Base-by-base conservation (phyloP, 23 tunicate genomes). In the Clavelina lepadiformis region DNA sequence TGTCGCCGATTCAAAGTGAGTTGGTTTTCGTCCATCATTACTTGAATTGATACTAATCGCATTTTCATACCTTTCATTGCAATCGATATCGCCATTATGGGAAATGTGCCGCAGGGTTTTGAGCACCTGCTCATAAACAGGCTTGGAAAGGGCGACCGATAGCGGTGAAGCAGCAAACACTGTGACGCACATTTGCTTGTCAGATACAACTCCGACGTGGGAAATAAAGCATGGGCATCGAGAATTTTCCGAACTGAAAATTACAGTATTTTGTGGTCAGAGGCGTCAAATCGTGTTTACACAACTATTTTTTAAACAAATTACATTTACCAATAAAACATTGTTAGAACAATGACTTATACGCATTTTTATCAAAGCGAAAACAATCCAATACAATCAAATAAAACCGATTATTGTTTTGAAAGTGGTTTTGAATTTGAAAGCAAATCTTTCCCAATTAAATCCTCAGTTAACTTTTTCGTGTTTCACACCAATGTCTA, bases 71-170 rank as follows among this genome's bases (percentile, higher is more conserved):
- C 30, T 35, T 6, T 41, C 38, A 44, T 28, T 51, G 22, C 31
- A 54, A 65, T 89, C 89, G 15, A 89, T 81, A 65, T 89, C 86
- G 21, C 80, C 89, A 23, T 89, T 83, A 50, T 35, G 81, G 8
- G 89, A 46, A 19, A 91, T 67, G 51, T 91, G 80, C 57, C 83
- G 92, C 36, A 91, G 58, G 2, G 98, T 91, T 56, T 91, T 91
- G 47, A 91, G 69, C 20, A 91, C 67, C 59, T 91, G 98, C 56
- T 91, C 98, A 65, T 91, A 91, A 3, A 76, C 86, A 25, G 34
- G 58, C 59, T 91, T 91, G 19, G 92, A 82, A 46, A 91, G 67
- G 0, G 80, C 65, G 46, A 91, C 79, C 19, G 83, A 56, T 58
- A 80, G 50, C 0, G 80, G 67, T 23, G 78, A 46, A 4, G 70